Conservation (phyloP, 2,797 vertebrate genomes). For the Philypnodon macrostomus region DNA sequence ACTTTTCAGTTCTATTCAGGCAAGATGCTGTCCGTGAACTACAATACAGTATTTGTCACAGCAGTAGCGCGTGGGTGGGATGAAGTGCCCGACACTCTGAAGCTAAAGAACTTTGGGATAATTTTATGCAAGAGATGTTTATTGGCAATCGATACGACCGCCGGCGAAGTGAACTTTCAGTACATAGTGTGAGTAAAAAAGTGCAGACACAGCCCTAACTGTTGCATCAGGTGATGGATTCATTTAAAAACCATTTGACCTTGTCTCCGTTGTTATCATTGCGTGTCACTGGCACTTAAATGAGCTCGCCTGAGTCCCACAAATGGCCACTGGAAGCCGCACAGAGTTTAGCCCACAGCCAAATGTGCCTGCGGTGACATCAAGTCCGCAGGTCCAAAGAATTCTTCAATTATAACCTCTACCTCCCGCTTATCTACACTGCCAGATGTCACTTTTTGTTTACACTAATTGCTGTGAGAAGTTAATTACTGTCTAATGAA, state of each 20-base stretch:
- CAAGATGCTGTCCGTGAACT: too few relatives aligned
- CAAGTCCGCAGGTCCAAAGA: constrained; percentile 15
- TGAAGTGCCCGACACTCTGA: background rate
- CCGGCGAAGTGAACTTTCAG: background rate
- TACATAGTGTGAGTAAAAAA: constrained; percentile 31
- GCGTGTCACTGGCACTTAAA: constrained; percentile 33
- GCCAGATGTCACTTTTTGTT: constrained; percentile 21
- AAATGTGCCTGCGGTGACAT: constrained; percentile 4
- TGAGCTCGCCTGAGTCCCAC: constrained; percentile 20
- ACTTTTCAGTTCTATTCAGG: too few relatives aligned
- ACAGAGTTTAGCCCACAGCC: background rate
- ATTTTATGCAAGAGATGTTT: constrained; percentile 7
- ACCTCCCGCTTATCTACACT: constrained; percentile 15
- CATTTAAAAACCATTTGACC: constrained; percentile 54
- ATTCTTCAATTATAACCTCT: constrained; percentile 16
- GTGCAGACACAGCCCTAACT: constrained; percentile 41
- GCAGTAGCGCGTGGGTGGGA: background rate
- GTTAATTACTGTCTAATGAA: constrained; percentile 22
- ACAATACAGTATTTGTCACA: too few relatives aligned
- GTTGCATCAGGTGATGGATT: constrained; percentile 61
- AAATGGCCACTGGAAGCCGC: background rate
- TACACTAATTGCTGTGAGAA: constrained; percentile 14
- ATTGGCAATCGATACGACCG: constrained; percentile 1
- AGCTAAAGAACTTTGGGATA: background rate
- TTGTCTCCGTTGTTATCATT: constrained; percentile 43